Base-by-base conservation (phyloP, 2,888 invertebrate species). In the Caradrina clavipalpis region DNA sequence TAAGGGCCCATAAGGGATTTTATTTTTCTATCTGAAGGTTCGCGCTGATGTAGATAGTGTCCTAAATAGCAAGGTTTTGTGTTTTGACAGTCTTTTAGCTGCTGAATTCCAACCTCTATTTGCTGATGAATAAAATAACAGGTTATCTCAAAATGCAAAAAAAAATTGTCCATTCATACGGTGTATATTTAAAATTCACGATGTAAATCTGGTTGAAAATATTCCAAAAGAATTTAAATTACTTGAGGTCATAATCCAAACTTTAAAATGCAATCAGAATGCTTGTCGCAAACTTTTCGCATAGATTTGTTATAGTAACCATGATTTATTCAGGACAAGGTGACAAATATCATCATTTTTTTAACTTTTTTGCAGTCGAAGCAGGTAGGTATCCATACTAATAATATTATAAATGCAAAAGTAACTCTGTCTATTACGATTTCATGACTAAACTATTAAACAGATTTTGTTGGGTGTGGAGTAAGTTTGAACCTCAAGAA, bases 171-270 rank as follows among this genome's bases (percentile, higher is more conserved):
- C 45, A 62, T 59, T 51, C 53, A 57, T 76, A 54, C 59, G 68
- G 78, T 78, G 57, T 26, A 3, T 63, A 57, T 76, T 67, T 56
- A 47, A 75, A 72, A 53, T 51, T 26, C 13, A 31, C 21, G 73
- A 63, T 68, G 26, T 49, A 62, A 55, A 73, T 69, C 60, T 54
- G 69, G 62, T 53, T 70, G n/a, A 50, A 66, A 39, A 70, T 68
- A 57, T 64, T 67, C 61, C 7, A 22, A 13, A 67, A 67, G 80
- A 79, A 79, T 78, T 55, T 68, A 64, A 54, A 75, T 79, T n/a
- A 64, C 61, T n/a, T 71, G 66, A 79, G 60, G 60, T 71, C 71
- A 67, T 67, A 66, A 63, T 57, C 73, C 58, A 19, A 35, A 53
- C 35, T 11, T 49, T 54, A 57, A 66, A 51, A 42, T 4, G 3